phyloP scores from a whole-genome alignment of 2,888 invertebrate genomes.

The Nomada flava region DNA sequence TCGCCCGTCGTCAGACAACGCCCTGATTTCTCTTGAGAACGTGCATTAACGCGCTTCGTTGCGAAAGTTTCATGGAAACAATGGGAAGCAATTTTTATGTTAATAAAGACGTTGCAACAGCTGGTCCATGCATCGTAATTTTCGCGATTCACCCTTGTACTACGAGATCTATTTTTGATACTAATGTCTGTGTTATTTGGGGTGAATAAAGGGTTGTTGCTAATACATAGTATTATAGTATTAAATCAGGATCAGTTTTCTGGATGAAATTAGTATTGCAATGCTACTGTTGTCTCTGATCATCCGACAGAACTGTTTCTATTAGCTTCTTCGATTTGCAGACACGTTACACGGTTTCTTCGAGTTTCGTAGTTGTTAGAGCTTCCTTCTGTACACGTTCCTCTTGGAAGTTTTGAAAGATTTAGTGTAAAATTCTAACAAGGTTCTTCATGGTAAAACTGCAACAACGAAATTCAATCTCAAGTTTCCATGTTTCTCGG shows the following conservation, averaged over 20 bases:
- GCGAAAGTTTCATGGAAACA: slow-evolving; percentile 14
- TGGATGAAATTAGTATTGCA: neutral
- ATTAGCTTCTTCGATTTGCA: neutral
- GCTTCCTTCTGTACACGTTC: neutral
- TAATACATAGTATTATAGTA: neutral
- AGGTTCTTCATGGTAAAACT: neutral
- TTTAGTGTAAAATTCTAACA: neutral
- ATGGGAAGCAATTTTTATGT: slow-evolving; percentile 2
- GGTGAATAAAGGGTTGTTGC: too few species aligned
- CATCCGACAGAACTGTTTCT: neutral
- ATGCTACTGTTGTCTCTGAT: neutral
- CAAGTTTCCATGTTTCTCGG: neutral
- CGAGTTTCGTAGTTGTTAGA: neutral
- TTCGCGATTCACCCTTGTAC: neutral
- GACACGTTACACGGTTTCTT: neutral
- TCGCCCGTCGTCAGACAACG: neutral
- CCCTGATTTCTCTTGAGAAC: slow-evolving; percentile 51
- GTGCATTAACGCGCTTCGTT: neutral
- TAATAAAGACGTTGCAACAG: neutral
- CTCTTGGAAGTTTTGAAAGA: neutral
- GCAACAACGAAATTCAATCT: neutral
- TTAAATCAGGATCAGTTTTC: neutral
- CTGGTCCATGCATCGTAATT: neutral
- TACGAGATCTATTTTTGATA: neutral
- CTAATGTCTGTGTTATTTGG: neutral